Base-by-base conservation (phyloP, 2,888 invertebrate species). In the Ophion slaviceki region DNA sequence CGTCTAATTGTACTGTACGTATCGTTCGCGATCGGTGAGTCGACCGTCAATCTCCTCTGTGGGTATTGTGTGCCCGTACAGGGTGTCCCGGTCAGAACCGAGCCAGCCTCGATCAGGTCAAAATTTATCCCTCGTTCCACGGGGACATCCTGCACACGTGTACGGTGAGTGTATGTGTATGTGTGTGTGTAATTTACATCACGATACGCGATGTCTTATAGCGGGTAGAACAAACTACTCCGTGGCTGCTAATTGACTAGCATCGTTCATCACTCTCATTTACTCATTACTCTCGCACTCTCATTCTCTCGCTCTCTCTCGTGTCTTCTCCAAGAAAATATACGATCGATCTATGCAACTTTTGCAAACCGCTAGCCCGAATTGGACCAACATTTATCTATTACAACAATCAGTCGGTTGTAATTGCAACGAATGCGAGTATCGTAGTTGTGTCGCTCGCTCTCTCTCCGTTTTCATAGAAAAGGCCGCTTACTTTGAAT, bases 171-270 rank as follows among this genome's bases (percentile, higher is more conserved):
- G 14, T 17, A 24, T 59, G 72, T 59, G 28, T 70, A 24, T 74
- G 14, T n/a, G 47, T 20, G 32, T 59, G 59, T 24, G 61, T 66
- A 40, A 67, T 77, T 71, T 67, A 36, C 82, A 82, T 80, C 76
- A 77, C 82, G 72, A 77, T 66, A 79, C 85, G 78, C 71, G 71
- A 79, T 82, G 64, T 79, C 57, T 62, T 72, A 82, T 75, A 57
- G 59, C 32, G 83, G 80, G 83, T 76, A 78, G 72, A 68, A 71
- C 79, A 86, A 87, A 87, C 88, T 88, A 88, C 87, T 85, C 87
- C 88, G 90, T 88, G 89, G 90, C 90, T 92, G 91, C 91, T 93
- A 92, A 93, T 93, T 94, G 93, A 94, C 93, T 94, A 94, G 93
- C 92, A 93, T 93, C 93, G 92, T 94, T 92, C 92, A 93, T 93